A percentile compares a stretch with the other conserved stretches of the same genome.
Conservation (phyloP, 1,140 invertebrate species). For the Cheumatopsyche charites region DNA sequence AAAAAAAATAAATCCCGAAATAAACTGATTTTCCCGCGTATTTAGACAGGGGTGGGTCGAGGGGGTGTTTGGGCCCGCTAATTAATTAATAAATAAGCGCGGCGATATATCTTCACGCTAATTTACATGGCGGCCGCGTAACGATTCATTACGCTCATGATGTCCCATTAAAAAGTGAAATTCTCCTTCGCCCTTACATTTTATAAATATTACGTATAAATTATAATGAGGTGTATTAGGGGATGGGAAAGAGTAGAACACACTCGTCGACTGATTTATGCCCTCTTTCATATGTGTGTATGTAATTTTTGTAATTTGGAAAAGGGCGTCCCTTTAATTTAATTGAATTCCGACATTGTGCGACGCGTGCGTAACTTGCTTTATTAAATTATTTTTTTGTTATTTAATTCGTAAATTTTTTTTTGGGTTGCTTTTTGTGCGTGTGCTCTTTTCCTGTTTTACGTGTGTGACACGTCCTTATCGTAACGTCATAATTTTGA, state of each 20-base stretch:
- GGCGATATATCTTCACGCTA: conserved; percentile 45
- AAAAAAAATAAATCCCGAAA: conserved; percentile 7
- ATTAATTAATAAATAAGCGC: conserved; percentile 49
- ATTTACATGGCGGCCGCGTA: conserved; percentile 46
- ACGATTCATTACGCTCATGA: conserved; percentile 47
- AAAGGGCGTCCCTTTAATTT: conserved; percentile 44
- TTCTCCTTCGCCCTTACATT: conserved; percentile 14
- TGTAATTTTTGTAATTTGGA: conserved; percentile 34
- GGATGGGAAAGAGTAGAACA: conserved; percentile 39
- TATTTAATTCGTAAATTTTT: not conserved
- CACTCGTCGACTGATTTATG: conserved; percentile 44
- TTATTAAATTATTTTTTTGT: conserved; percentile 4
- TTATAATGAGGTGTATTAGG: no score
- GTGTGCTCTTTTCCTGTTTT: conserved; percentile 8
- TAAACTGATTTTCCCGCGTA: conserved; percentile 30
- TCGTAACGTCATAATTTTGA: conserved; percentile 32
- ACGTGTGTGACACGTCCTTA: conserved; percentile 6
- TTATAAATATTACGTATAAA: no score
- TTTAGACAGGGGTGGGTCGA: no score
- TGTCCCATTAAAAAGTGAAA: conserved; percentile 44
- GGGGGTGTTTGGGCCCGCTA: conserved; percentile 18
- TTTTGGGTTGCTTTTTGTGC: conserved; percentile 1
- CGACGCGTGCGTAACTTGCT: not conserved
- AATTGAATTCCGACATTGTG: conserved; percentile 35
- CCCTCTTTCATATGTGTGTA: conserved; percentile 8